Conservation (phyloP, 2,888 invertebrate genomes). For the Phyllotreta cruciferae region DNA sequence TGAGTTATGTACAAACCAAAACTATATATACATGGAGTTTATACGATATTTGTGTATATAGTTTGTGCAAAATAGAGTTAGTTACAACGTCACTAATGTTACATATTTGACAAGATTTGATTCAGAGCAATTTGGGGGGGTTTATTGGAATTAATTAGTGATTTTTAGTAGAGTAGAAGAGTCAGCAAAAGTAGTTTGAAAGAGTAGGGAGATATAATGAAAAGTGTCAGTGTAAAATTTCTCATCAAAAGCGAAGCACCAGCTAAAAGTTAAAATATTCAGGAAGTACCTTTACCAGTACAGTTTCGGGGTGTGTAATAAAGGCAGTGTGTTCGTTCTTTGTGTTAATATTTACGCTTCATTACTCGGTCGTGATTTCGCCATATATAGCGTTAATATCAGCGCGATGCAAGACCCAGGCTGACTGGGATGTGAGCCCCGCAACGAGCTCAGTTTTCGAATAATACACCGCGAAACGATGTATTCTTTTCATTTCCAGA, state of each 20-base stretch:
- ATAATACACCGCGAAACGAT: conserved; percentile 57
- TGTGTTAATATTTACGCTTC: conserved; percentile 55
- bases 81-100: too few relatives aligned
- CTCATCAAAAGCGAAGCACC: conserved; percentile 27
- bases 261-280: conserved; percentile 36
- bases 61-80: too few relatives aligned
- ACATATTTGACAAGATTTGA: too few relatives aligned
- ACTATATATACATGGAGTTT: too few relatives aligned
- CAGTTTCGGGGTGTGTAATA: conserved; percentile 32
- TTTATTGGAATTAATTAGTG: too few relatives aligned
- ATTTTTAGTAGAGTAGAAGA: too few relatives aligned
- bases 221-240: conserved; percentile 27
- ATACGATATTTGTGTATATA: too few relatives aligned
- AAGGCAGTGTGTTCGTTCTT: conserved; percentile 41
- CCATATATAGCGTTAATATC: conserved; percentile 51
- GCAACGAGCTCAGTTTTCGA: conserved; percentile 57
- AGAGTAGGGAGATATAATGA: conserved; percentile 16
- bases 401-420: conserved; percentile 44
- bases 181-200: conserved; percentile 13
- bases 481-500: conserved; percentile 59
- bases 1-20: conserved; percentile 3
- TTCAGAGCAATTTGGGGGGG: too few relatives aligned
- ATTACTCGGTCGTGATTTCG: conserved; percentile 50
- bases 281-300: conserved; percentile 35
- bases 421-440: conserved; percentile 42